Conservation (phyloP, 2,113 vertebrate species). For the Girardinichthys multiradiatus region DNA sequence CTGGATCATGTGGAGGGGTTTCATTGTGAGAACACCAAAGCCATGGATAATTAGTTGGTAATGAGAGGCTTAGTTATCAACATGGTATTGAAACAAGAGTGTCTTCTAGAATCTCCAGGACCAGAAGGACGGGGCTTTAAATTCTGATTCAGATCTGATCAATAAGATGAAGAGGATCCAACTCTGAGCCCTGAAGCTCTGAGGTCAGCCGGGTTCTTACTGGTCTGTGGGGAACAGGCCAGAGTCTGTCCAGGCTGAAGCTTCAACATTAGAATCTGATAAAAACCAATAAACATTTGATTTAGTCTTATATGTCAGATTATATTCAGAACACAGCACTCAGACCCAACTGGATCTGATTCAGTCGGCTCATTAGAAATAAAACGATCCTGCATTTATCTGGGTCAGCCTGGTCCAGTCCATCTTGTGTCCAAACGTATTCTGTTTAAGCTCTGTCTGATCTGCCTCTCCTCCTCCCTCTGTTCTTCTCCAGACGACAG, state of each 20-base stretch:
- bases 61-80: too few relatives aligned
- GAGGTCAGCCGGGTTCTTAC: too few relatives aligned
- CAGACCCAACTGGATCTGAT: background rate
- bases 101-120: too few relatives aligned
- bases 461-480: background rate
- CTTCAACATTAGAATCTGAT: background rate
- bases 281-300: too few relatives aligned
- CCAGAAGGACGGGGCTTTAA: too few relatives aligned
- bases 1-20: background rate
- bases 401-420: background rate
- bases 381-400: background rate
- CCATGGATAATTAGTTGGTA: too few relatives aligned
- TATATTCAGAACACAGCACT: background rate
- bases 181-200: background rate
- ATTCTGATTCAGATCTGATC: too few relatives aligned
- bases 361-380: background rate
- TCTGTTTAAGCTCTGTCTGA: conserved; percentile 10
- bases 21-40: too few relatives aligned
- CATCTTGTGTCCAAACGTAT: background rate
- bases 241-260: conserved; percentile 29
- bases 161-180: too few relatives aligned
- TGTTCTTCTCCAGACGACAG: conserved; percentile 86
- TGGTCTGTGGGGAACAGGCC: too few relatives aligned
- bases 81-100: too few relatives aligned
- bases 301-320: background rate